Evolutionary conservation across 2,888 invertebrate species (phyloP).

Genomic region (Bellardia bayeri): DNA sequence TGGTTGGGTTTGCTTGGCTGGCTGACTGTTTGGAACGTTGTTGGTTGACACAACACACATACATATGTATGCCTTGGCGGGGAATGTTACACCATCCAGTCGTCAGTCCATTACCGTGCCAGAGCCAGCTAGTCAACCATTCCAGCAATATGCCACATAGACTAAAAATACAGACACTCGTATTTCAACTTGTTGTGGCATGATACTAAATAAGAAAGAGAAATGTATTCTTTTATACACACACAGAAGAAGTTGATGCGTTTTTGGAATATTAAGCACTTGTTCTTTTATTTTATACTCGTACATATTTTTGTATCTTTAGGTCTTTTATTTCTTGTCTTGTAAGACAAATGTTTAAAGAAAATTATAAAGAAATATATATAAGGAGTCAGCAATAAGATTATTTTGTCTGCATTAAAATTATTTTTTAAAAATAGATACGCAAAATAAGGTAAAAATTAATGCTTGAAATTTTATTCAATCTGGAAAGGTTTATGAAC

Average conservation of each 20-base stretch:
- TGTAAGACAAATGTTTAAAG: slow-evolving; percentile 5
- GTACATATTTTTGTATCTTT: slow-evolving; percentile 31
- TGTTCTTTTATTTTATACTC: slow-evolving; percentile 37
- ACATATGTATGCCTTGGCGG: slow-evolving; percentile 6
- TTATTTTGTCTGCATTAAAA: neutral
- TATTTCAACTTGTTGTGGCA: slow-evolving; percentile 53
- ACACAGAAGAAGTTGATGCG: slow-evolving; percentile 52
- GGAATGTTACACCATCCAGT: slow-evolving; percentile 48
- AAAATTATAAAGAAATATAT: neutral
- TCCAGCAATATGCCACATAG: slow-evolving; percentile 27
- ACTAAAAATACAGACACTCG: neutral
- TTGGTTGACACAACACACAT: slow-evolving; percentile 52
- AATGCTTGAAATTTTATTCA: neutral
- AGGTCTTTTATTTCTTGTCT: slow-evolving; percentile 13
- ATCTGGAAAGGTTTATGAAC: neutral
- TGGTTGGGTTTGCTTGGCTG: slow-evolving; percentile 13
- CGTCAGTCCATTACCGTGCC: slow-evolving; percentile 28
- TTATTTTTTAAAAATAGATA: neutral
- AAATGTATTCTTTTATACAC: slow-evolving; percentile 18
- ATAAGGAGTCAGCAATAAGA: neutral
- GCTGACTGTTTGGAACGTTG: neutral
- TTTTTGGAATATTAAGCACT: slow-evolving; percentile 66
- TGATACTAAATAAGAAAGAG: slow-evolving; percentile 31
- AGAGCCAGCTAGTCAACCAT: slow-evolving; percentile 21
- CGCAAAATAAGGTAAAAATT: neutral